These are phyloP conservation scores for Dicyrtomina minuta DNA, from an alignment of 2,888 invertebrate genomes.

Conservation along the genomic window DNA sequence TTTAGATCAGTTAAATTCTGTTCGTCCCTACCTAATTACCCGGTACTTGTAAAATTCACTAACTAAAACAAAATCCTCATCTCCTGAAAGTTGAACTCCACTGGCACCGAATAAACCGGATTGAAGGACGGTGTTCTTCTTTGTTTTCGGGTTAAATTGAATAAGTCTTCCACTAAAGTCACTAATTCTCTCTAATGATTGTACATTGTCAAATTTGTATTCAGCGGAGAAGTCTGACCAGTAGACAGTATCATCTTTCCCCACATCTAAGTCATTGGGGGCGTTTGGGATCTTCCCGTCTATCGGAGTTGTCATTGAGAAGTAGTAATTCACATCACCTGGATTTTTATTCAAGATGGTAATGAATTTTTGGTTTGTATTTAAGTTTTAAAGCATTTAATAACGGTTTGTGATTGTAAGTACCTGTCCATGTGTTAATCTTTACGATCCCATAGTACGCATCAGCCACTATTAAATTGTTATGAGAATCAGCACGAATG, in stretches of 20 bases:
- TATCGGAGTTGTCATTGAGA: conserved; percentile 62
- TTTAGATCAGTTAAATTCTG: no score
- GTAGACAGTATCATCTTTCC: conserved; percentile 78
- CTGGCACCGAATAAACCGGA: conserved; percentile 82
- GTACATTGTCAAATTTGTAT: no score
- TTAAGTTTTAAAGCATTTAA: no score
- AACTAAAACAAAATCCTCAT: conserved; percentile 78
- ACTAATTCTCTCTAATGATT: no score
- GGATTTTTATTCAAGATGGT: no score
- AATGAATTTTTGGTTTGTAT: no score
- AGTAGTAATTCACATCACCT: conserved; percentile 30
- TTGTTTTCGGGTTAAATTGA: conserved; percentile 74
- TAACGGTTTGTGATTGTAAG: no score
- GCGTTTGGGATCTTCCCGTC: conserved; percentile 67
- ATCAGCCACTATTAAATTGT: conserved; percentile 73
- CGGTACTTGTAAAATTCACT: conserved; percentile 69
- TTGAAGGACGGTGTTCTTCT: conserved; percentile 72
- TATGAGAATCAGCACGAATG: conserved; percentile 71
- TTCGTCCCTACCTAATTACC: conserved; percentile 66
- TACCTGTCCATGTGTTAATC: conserved; percentile 73
- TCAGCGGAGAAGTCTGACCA: no score
- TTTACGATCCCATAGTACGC: conserved; percentile 85
- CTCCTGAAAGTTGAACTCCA: conserved; percentile 59
- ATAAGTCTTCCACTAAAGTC: conserved; percentile 66
- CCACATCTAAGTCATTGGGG: conserved; percentile 74